phyloP scores from a whole-genome alignment of 2,888 invertebrate genomes.

The Maniola hyperantus region DNA sequence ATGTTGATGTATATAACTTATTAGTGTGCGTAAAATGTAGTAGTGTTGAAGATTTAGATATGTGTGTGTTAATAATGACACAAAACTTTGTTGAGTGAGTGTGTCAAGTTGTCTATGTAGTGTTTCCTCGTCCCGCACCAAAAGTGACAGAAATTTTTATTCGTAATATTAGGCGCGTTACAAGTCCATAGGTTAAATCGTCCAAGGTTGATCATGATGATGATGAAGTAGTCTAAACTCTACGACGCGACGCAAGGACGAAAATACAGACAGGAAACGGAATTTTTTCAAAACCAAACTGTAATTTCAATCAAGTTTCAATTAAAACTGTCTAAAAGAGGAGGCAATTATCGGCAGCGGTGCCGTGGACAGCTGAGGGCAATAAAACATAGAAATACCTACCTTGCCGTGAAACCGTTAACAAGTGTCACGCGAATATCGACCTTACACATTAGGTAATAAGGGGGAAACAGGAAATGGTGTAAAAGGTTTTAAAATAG shows the following conservation, averaged over 20 bases:
- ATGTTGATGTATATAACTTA: too few relatives aligned
- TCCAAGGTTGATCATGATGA: too few relatives aligned
- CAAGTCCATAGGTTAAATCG: too few relatives aligned
- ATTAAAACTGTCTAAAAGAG: constrained; percentile 3
- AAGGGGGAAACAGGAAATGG: background rate
- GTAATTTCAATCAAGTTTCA: background rate
- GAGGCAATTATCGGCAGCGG: background rate
- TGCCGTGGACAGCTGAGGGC: constrained; percentile 2
- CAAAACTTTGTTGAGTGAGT: too few relatives aligned
- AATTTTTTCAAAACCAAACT: background rate
- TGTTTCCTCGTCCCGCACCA: too few relatives aligned
- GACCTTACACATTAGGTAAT: background rate
- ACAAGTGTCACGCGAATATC: background rate
- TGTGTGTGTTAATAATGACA: too few relatives aligned
- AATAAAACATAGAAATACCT: background rate
- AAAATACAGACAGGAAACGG: background rate
- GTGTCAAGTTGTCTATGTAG: too few relatives aligned
- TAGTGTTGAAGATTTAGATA: too few relatives aligned
- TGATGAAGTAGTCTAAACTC: too few relatives aligned
- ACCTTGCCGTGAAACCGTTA: background rate
- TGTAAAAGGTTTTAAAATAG: background rate
- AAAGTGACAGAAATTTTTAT: too few relatives aligned
- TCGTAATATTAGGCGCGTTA: too few relatives aligned
- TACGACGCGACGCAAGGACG: background rate
- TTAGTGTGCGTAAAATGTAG: too few relatives aligned